Percentiles rank a stretch among this genome's conserved stretches.
Conservation (phyloP, 2,797 vertebrate genomes). For the Gymnopithys bicolor region DNA sequence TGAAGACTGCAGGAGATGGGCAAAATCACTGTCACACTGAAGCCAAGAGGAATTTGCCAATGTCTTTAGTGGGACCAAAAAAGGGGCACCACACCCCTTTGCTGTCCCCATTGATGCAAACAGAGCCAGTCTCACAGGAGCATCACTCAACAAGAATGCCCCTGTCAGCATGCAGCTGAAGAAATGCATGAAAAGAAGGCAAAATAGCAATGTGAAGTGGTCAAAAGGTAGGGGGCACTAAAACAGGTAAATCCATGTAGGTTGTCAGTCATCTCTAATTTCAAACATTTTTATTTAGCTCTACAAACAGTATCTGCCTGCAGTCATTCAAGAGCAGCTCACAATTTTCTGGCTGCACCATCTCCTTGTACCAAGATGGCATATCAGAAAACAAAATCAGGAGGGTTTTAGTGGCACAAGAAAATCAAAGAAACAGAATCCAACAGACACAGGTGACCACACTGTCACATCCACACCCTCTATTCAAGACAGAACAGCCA, state of each 20-base stretch:
- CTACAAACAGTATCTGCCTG: neutral
- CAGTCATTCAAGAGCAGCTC: neutral
- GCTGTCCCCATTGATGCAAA: neutral
- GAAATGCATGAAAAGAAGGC: neutral
- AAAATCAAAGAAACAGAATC: neutral
- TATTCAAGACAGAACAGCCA: fast-evolving
- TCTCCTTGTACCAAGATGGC: neutral
- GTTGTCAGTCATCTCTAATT: neutral
- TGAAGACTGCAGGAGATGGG: neutral
- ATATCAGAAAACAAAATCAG: neutral
- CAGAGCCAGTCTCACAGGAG: neutral
- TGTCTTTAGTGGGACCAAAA: neutral
- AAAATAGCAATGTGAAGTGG: neutral
- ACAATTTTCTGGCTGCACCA: neutral
- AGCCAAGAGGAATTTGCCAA: neutral
- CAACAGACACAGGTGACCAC: fast-evolving
- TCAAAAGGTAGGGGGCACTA: neutral
- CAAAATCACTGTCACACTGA: neutral
- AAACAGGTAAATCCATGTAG: neutral
- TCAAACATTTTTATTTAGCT: neutral
- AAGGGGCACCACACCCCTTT: neutral
- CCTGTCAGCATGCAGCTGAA: neutral
- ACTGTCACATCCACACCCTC: fast-evolving
- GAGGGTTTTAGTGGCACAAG: neutral
- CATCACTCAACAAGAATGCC: no score